Conservation (phyloP, 2,113 vertebrate genomes). For the Triplophysa rosa region DNA sequence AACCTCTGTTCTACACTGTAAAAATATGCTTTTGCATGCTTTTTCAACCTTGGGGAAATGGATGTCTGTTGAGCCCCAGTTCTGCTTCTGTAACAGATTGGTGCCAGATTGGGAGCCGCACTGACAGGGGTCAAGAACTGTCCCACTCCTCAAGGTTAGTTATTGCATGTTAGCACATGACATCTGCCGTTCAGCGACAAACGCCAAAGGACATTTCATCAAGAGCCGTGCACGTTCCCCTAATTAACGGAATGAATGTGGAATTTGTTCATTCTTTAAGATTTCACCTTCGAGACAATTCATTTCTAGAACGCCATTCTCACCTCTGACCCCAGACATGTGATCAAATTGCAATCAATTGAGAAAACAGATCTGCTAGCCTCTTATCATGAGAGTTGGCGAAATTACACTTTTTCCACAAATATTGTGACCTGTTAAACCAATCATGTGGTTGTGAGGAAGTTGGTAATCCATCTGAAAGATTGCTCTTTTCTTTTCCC, state of each 20-base stretch:
- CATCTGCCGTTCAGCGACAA: conserved; percentile 72
- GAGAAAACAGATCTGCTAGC: not conserved
- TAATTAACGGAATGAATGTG: conserved; percentile 73
- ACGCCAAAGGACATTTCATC: conserved; percentile 61
- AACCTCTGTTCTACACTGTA: too few species aligned
- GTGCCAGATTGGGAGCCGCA: conserved; percentile 70
- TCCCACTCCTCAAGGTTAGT: conserved; percentile 76
- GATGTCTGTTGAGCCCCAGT: not conserved
- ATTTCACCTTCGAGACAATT: conserved; percentile 66
- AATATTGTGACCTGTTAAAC: not conserved
- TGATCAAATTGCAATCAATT: not conserved
- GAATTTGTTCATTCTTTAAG: conserved; percentile 72
- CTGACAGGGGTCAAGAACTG: conserved; percentile 57
- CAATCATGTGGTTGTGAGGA: conserved; percentile 28
- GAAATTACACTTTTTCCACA: conserved; percentile 46
- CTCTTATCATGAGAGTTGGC: not conserved
- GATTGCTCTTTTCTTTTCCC: conserved; percentile 50
- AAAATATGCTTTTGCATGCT: not conserved
- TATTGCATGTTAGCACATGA: conserved; percentile 79
- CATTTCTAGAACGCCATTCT: conserved; percentile 73
- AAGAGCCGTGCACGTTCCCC: conserved; percentile 71
- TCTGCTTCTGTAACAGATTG: conserved; percentile 69
- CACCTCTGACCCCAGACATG: conserved; percentile 51
- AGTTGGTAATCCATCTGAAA: conserved; percentile 49
- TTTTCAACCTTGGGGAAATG: conserved; percentile 6